phyloP scores from a whole-genome alignment of 2,113 vertebrate genomes.

The Atrichornis clamosus region DNA sequence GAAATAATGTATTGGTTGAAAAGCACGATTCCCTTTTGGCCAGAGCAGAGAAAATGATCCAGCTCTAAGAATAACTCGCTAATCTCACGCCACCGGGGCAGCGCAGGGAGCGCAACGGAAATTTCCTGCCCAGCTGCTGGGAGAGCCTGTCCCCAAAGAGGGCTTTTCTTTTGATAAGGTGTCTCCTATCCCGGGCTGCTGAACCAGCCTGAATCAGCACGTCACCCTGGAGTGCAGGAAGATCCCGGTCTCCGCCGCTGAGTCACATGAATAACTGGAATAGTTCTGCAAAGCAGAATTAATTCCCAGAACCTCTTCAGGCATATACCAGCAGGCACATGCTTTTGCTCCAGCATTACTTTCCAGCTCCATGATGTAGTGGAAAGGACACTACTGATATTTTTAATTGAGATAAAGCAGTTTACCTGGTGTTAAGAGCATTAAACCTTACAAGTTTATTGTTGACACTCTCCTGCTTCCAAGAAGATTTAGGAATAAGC shows the following conservation, averaged over 20 bases:
- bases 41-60: neutral
- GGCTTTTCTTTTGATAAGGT: constrained; percentile 73
- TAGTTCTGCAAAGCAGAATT: constrained; percentile 74
- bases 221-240: constrained; percentile 60
- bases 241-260: constrained; percentile 71
- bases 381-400: neutral
- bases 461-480: constrained; percentile 6
- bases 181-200: constrained; percentile 33
- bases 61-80: neutral
- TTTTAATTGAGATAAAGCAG: constrained; percentile 24
- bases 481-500: constrained; percentile 53
- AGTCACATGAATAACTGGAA: constrained; percentile 83
- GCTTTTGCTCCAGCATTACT: constrained; percentile 36
- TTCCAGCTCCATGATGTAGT: constrained; percentile 55
- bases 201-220: constrained; percentile 76
- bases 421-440: constrained; percentile 27
- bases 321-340: constrained; percentile 71
- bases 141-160: constrained; percentile 14
- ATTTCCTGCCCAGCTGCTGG: constrained; percentile 18
- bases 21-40: neutral
- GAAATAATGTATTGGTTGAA: neutral
- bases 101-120: neutral
- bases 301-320: constrained; percentile 78
- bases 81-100: neutral
- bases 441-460: constrained; percentile 22